These are phyloP conservation scores for Coreius guichenoti DNA, from an alignment of 2,797 vertebrate species.

Conservation along the genomic window DNA sequence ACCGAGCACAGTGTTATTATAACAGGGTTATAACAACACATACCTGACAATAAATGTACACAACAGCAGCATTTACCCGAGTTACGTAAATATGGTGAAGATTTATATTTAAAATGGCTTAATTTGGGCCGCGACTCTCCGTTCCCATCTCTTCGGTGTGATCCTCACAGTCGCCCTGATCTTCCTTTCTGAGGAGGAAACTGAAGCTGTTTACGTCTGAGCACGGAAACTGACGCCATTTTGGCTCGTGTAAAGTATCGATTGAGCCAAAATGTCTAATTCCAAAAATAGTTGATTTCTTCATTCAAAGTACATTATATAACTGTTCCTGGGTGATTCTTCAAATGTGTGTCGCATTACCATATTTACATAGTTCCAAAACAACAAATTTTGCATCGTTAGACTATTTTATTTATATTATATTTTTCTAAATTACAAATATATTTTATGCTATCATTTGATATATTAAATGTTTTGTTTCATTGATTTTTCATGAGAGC, in stretches of 20 bases:
- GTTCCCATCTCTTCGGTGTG: slow-evolving; percentile 50
- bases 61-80: background rate
- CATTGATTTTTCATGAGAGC: background rate
- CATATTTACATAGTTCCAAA: background rate
- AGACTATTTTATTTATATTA: background rate
- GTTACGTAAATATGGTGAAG: background rate
- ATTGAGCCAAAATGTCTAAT: slow-evolving; percentile 41
- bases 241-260: slow-evolving; percentile 39
- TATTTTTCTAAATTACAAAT: background rate
- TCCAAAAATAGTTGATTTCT: background rate
- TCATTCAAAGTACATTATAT: background rate
- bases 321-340: background rate
- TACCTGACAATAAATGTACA: background rate
- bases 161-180: slow-evolving; percentile 46
- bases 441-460: background rate
- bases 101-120: background rate
- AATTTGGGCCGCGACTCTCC: slow-evolving; percentile 38
- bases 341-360: background rate
- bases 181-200: slow-evolving; percentile 60
- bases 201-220: slow-evolving; percentile 49
- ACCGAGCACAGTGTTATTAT: background rate
- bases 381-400: background rate
- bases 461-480: background rate
- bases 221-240: slow-evolving; percentile 54
- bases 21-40: background rate